Base-by-base conservation (phyloP, 2,113 vertebrate species). In the Etheostoma spectabile region DNA sequence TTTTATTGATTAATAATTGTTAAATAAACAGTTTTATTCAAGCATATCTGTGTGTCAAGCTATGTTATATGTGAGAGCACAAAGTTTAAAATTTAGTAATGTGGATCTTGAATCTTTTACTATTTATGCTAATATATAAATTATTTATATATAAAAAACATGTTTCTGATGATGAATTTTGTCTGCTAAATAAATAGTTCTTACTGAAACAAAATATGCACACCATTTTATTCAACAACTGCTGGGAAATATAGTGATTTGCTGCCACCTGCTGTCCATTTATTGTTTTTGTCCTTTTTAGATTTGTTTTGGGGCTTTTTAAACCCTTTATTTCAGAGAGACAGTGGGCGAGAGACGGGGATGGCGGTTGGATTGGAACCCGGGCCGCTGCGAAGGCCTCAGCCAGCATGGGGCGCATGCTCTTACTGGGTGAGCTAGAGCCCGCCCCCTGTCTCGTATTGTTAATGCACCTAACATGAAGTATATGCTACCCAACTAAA, bases 11-110 rank as follows among this genome's bases (percentile, higher is more conserved):
- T 83, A 91, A 91, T 56, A 83, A 59, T 85, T 92, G 93, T 90
- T 91, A 85, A 95, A 95, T 95, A 95, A 95, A 95, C 72, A 30
- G 55, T 83, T 93, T 91, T 93, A 92, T 93, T 93, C 93, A 94
- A 94, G 62, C 80, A 63, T 74, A 51, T 24, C 7, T 21, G 3
- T 77, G 60, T 57, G 4, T 72, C 27, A n/a, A n/a, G n/a, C 15
- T 19, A 2, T 77, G 27, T 74, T 75, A 1, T 51, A 5, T 52
- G 49, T 1, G 19, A 48, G 0, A 74, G 16, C 18, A 48, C 12
- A 46, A 66, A 1, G 1, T 56, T 30, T 16, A 24, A 10, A 72
- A 16, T 6, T 5, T 8, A 15, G 18, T 24, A 56, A 18, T 19
- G 8, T 16, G 22, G 4, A 61, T 18, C 12, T 66, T 48, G 0